A percentile compares a stretch with the other conserved stretches of the same genome.
phyloP scores from a whole-genome alignment of 2,113 vertebrate species.

The Gymnorhina tibicen region DNA sequence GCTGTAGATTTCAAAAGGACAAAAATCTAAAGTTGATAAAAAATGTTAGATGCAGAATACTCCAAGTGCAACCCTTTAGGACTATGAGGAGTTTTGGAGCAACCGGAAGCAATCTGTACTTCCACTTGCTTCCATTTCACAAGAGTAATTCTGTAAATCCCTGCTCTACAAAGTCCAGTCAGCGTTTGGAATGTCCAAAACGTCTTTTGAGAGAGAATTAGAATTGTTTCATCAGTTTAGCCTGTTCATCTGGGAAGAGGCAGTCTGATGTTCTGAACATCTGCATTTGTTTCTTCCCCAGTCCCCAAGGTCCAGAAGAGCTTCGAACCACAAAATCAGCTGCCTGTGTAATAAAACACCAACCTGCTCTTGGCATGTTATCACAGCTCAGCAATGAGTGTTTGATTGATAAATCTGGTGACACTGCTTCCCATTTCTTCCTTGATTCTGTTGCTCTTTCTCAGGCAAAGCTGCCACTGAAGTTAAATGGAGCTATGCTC shows the following conservation, averaged over 20 bases:
- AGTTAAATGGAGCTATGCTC: neutral
- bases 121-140: neutral
- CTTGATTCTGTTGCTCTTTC: neutral
- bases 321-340: conserved; percentile 48
- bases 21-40: neutral
- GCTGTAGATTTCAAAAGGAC: neutral
- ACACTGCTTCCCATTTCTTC: neutral
- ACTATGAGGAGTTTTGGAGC: neutral
- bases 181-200: conserved; percentile 31
- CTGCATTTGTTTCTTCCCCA: conserved; percentile 32
- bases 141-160: conserved; percentile 21
- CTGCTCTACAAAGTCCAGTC: neutral
- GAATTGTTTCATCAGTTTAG: conserved; percentile 50
- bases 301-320: conserved; percentile 10
- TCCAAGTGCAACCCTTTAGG: neutral
- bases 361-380: conserved; percentile 14
- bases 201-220: conserved; percentile 38
- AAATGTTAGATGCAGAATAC: neutral
- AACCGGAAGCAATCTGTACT: neutral
- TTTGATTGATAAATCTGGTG: conserved; percentile 10
- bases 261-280: conserved; percentile 38
- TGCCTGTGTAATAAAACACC: conserved; percentile 36
- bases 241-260: conserved; percentile 35
- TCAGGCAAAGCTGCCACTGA: neutral
- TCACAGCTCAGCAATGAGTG: neutral